phyloP scores from a whole-genome alignment of 2,888 invertebrate genomes.

The Ophioninae sp. region DNA sequence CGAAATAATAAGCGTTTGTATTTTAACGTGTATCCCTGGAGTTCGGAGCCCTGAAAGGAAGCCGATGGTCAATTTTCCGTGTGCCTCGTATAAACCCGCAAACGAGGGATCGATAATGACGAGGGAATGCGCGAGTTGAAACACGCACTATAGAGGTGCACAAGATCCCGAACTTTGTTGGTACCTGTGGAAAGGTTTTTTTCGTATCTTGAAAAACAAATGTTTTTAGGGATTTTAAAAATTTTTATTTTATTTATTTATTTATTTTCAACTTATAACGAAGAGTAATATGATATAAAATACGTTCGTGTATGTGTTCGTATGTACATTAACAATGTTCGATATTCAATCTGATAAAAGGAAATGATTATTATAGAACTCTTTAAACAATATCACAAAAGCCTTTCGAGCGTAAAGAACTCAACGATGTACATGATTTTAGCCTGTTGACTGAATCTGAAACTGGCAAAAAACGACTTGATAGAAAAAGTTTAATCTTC shows the following conservation, averaged over 20 bases:
- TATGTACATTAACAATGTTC: too few species aligned
- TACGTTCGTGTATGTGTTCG: not conserved
- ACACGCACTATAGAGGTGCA: slow-evolving; percentile 47
- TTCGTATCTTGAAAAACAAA: not conserved
- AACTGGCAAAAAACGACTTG: too few species aligned
- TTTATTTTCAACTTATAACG: not conserved
- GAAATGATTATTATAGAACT: too few species aligned
- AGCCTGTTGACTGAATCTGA: too few species aligned
- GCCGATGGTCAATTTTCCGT: slow-evolving; percentile 47
- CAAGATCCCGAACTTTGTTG: slow-evolving; percentile 33
- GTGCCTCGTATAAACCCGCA: slow-evolving; percentile 45
- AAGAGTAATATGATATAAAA: not conserved
- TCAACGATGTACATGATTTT: too few species aligned
- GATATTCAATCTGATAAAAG: too few species aligned
- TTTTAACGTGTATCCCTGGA: slow-evolving; percentile 24
- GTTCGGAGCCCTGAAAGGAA: slow-evolving; percentile 35
- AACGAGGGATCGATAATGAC: slow-evolving; percentile 53
- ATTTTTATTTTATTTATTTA: not conserved
- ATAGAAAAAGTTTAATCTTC: too few species aligned
- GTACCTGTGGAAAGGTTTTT: not conserved
- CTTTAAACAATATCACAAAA: too few species aligned
- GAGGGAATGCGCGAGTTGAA: slow-evolving; percentile 57
- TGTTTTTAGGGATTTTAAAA: not conserved
- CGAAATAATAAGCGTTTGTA: slow-evolving; percentile 14
- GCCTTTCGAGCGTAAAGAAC: too few species aligned